A percentile compares a stretch with the other conserved stretches of the same genome.
Evolutionary conservation across 2,888 invertebrate species (phyloP).

Genomic region (Pristionchus japonicus): DNA sequence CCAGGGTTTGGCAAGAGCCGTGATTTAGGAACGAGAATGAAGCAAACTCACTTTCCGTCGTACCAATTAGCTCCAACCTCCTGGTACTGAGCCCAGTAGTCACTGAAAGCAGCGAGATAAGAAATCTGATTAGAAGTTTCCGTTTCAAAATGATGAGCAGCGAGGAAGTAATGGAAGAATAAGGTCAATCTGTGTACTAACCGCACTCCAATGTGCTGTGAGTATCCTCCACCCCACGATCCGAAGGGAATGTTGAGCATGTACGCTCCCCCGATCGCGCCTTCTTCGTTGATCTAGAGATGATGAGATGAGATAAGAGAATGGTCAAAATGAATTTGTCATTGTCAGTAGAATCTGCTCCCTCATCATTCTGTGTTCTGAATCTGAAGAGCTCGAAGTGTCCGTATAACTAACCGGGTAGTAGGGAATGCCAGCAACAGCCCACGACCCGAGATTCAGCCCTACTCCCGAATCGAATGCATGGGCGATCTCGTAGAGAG

Average conservation of each 20-base stretch:
- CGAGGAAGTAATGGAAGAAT: too few relatives aligned
- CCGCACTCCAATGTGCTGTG: conserved; percentile 66
- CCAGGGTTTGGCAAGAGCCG: not conserved
- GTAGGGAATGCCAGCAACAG: conserved; percentile 70
- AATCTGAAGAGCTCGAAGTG: too few relatives aligned
- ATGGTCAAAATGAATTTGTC: too few relatives aligned
- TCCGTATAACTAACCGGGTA: conserved; percentile 69
- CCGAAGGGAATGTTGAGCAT: conserved; percentile 66
- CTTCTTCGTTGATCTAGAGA: conserved; percentile 53
- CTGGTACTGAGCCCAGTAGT: conserved; percentile 69
- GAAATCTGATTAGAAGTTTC: too few relatives aligned
- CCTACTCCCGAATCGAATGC: conserved; percentile 53
- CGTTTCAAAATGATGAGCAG: not conserved
- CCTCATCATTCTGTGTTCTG: too few relatives aligned
- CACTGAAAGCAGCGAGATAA: conserved; percentile 53
- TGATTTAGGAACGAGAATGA: not conserved
- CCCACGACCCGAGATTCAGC: conserved; percentile 65
- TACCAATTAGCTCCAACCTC: conserved; percentile 67
- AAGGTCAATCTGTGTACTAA: conserved; percentile 47
- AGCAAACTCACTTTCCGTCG: conserved; percentile 59
- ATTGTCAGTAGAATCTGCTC: too few relatives aligned
- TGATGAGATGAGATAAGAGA: too few relatives aligned
- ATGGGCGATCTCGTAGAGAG: conserved; percentile 56
- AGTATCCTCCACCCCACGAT: conserved; percentile 70
- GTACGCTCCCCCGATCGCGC: conserved; percentile 65